Evolutionary conservation across 2,113 vertebrate species (phyloP).

Genomic region (Stegastes partitus): DNA sequence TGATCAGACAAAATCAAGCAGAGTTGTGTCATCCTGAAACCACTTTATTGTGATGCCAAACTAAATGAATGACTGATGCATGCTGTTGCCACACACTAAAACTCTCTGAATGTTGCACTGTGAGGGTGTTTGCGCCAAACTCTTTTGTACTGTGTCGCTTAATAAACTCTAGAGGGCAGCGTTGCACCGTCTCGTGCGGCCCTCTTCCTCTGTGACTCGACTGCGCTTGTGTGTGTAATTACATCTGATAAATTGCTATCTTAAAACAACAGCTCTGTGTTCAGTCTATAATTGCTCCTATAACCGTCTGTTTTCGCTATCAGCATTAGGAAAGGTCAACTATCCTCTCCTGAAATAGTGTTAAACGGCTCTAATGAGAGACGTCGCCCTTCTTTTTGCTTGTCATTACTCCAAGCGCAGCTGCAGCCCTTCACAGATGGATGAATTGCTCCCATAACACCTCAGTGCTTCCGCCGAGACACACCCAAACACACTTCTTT

Average conservation of each 20-base stretch:
- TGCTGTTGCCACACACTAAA: not conserved
- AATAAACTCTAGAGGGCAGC: slow-evolving; percentile 64
- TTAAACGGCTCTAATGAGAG: slow-evolving; percentile 27
- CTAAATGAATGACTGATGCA: slow-evolving; percentile 2
- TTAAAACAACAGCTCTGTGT: too few relatives aligned
- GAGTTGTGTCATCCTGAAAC: slow-evolving; percentile 14
- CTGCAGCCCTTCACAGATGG: slow-evolving; percentile 49
- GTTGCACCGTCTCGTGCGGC: slow-evolving; percentile 7
- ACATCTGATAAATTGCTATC: slow-evolving; percentile 5
- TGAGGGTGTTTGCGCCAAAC: not conserved
- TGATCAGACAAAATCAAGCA: not conserved
- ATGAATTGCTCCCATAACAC: slow-evolving; percentile 37
- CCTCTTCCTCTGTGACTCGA: not conserved
- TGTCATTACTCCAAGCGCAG: slow-evolving; percentile 40
- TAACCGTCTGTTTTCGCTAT: slow-evolving; percentile 24
- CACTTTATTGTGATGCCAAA: slow-evolving; percentile 21
- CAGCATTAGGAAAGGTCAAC: slow-evolving; percentile 11
- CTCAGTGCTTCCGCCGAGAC: slow-evolving; percentile 7
- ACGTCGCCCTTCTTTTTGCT: slow-evolving; percentile 42
- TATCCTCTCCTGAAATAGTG: slow-evolving; percentile 17
- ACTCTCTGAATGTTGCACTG: not conserved
- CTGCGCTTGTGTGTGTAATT: slow-evolving; percentile 1
- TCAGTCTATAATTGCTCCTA: slow-evolving; percentile 15
- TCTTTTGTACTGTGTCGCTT: not conserved
- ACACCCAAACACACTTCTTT: slow-evolving; percentile 52